Conservation (phyloP, 2,113 vertebrate genomes). For the Brienomyrus brachyistius region DNA sequence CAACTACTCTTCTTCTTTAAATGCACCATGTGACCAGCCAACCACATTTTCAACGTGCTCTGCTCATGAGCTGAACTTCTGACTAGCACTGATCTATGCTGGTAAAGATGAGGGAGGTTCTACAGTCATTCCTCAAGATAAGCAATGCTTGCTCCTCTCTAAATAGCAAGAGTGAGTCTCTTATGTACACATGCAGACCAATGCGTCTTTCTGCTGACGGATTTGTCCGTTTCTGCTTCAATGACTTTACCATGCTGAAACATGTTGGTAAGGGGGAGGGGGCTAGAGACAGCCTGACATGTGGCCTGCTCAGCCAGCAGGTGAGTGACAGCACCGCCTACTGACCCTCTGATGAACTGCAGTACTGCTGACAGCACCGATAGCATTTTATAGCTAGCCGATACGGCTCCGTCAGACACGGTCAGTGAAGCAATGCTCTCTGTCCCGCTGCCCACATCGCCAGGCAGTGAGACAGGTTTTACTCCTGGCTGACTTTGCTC, state of each 20-base stretch:
- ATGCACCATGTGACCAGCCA: neutral
- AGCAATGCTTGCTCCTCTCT: neutral
- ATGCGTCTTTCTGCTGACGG: neutral
- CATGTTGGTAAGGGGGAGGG: neutral
- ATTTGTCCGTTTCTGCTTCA: neutral
- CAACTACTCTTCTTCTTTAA: neutral
- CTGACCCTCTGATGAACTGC: neutral
- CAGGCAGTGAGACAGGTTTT: neutral
- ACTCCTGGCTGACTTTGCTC: neutral
- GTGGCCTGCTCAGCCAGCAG: neutral
- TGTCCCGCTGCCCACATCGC: neutral
- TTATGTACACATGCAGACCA: neutral
- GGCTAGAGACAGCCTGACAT: neutral
- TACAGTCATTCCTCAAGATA: neutral
- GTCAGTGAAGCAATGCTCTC: neutral
- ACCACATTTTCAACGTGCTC: neutral
- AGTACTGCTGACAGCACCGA: neutral
- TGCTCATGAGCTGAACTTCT: neutral
- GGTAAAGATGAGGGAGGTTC: neutral
- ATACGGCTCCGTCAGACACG: neutral
- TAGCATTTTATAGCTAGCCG: neutral
- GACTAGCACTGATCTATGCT: neutral
- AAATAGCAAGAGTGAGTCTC: neutral
- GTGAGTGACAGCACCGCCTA: neutral
- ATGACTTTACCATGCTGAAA: neutral